phyloP scores from a whole-genome alignment of 1,140 invertebrate genomes.

The Polypedilum vanderplanki region DNA sequence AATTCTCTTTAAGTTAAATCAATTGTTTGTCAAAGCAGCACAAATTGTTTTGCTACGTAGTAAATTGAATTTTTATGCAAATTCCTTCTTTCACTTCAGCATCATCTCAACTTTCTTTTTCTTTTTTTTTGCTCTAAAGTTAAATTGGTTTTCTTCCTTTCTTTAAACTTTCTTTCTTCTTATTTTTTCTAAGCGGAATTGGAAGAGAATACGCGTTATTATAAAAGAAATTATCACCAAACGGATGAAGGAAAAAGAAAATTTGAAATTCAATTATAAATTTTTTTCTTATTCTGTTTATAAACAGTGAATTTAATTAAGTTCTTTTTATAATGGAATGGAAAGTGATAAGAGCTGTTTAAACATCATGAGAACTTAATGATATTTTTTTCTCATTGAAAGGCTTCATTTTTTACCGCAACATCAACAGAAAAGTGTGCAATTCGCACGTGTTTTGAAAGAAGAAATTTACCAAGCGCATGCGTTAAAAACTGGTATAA shows the following conservation, averaged over 20 bases:
- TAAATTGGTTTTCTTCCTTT: constrained; percentile 16
- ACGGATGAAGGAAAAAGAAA: neutral
- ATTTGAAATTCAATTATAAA: constrained; percentile 8
- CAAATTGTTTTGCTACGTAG: constrained; percentile 20
- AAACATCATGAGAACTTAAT: neutral
- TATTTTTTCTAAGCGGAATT: neutral
- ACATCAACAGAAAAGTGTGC: neutral
- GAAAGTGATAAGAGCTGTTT: constrained; percentile 12
- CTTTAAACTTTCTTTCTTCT: neutral
- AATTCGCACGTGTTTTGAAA: neutral
- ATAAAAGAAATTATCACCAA: neutral
- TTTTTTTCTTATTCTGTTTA: neutral
- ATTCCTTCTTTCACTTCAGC: neutral
- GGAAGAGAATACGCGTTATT: neutral
- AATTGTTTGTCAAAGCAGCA: constrained; percentile 10
- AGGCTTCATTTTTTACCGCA: neutral
- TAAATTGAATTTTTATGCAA: constrained; percentile 29
- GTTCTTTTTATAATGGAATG: neutral
- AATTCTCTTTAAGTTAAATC: neutral
- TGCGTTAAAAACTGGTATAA: neutral
- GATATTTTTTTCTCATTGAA: neutral
- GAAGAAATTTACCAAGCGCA: neutral
- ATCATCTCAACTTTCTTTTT: neutral
- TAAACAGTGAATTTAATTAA: constrained; percentile 20
- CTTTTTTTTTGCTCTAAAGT: constrained; percentile 9